phyloP scores from a whole-genome alignment of 2,797 vertebrate species.

The Leucoraja ocellata region DNA sequence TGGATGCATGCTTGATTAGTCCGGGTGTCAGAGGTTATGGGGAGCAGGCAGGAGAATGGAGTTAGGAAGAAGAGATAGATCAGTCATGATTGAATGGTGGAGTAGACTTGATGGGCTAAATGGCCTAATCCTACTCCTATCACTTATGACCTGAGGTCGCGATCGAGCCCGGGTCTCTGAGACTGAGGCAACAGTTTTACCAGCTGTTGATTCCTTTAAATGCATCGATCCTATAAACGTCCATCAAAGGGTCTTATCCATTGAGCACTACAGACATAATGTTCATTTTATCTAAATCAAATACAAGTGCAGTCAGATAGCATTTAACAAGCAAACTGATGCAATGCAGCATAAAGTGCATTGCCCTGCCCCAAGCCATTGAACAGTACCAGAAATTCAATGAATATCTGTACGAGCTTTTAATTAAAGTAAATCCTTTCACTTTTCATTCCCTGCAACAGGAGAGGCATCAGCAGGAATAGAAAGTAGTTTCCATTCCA shows the following conservation, averaged over 20 bases:
- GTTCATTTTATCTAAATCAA: neutral
- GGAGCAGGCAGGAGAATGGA: too few species aligned
- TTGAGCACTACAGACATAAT: too few species aligned
- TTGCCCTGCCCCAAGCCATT: neutral
- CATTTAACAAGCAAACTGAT: neutral
- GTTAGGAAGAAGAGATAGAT: too few species aligned
- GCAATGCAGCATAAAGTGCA: neutral
- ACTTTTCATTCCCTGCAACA: neutral
- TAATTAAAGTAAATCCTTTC: neutral
- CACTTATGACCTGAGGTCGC: too few species aligned
- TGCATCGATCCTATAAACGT: neutral
- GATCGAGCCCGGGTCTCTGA: too few species aligned
- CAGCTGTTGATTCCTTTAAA: neutral
- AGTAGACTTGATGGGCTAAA: too few species aligned
- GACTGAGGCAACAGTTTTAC: too few species aligned
- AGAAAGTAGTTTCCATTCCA: neutral
- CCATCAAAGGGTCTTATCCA: neutral
- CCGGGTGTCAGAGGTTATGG: too few species aligned
- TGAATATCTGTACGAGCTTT: neutral
- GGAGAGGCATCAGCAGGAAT: neutral
- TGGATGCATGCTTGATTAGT: too few species aligned
- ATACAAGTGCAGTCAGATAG: neutral
- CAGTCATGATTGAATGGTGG: too few species aligned
- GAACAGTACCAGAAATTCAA: neutral
- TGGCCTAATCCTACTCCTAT: too few species aligned